Evolutionary conservation across 1,140 invertebrate species (phyloP).

Genomic region (Achatina immaculata): DNA sequence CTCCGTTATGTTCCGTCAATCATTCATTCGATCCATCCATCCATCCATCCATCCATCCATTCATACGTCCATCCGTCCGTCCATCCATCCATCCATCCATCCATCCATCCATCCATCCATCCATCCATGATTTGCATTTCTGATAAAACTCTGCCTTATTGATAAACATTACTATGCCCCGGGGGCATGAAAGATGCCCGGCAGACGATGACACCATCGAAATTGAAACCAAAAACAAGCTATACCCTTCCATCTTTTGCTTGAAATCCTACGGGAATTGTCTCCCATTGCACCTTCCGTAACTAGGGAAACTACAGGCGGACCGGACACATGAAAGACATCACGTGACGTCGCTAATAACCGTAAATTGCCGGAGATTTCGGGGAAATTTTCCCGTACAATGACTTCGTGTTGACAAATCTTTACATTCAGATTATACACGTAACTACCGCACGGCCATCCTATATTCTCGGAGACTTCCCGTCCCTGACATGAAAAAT

Average conservation of each 20-base stretch:
- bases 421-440: neutral
- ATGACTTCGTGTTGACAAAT: conserved; percentile 12
- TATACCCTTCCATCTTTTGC: neutral
- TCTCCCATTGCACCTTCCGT: neutral
- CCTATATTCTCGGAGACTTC: neutral
- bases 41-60: too few relatives aligned
- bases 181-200: neutral
- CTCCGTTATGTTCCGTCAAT: too few relatives aligned
- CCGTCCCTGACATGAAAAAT: neutral
- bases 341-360: conserved; percentile 18
- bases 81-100: too few relatives aligned
- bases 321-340: neutral
- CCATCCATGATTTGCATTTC: too few relatives aligned
- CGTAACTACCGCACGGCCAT: neutral
- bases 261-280: neutral
- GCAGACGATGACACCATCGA: neutral
- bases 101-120: too few relatives aligned
- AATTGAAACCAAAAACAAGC: neutral
- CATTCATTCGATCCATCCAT: too few relatives aligned
- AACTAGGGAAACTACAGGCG: neutral
- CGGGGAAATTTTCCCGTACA: neutral
- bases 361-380: conserved; percentile 28
- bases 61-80: too few relatives aligned
- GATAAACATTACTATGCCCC: neutral
- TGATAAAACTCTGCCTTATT: too few relatives aligned